These are phyloP conservation scores for Microchirus variegatus DNA, from an alignment of 2,797 vertebrate genomes.

Conservation along the genomic window DNA sequence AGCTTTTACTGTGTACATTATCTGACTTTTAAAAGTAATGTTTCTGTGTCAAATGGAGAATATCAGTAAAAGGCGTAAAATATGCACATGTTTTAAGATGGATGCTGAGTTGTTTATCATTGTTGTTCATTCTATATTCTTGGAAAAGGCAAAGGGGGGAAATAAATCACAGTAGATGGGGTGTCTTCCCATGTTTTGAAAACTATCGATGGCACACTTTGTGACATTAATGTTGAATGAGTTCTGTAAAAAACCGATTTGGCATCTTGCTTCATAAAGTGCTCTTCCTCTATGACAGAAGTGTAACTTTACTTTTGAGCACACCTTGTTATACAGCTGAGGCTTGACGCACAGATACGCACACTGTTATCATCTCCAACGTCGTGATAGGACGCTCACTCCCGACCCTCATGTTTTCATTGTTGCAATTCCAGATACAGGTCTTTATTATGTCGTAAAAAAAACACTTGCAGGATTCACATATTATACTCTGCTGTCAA, in stretches of 20 bases:
- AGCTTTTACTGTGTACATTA: neutral
- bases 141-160: no score
- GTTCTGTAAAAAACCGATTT: neutral
- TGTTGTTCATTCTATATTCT: no score
- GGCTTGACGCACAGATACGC: neutral
- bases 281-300: neutral
- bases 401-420: neutral
- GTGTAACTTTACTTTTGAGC: neutral
- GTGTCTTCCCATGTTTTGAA: no score
- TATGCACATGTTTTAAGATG: no score
- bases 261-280: neutral
- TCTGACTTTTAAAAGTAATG: no score
- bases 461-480: constrained; percentile 5
- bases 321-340: neutral
- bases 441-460: constrained; percentile 23
- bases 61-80: neutral
- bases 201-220: neutral
- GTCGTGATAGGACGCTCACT: neutral
- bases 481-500: constrained; percentile 1
- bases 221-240: neutral
- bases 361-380: neutral
- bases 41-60: neutral
- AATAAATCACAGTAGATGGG: no score
- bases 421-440: constrained; percentile 8
- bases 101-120: no score